phyloP scores from a whole-genome alignment of 2,797 vertebrate genomes.

The Epinephelus awoara region DNA sequence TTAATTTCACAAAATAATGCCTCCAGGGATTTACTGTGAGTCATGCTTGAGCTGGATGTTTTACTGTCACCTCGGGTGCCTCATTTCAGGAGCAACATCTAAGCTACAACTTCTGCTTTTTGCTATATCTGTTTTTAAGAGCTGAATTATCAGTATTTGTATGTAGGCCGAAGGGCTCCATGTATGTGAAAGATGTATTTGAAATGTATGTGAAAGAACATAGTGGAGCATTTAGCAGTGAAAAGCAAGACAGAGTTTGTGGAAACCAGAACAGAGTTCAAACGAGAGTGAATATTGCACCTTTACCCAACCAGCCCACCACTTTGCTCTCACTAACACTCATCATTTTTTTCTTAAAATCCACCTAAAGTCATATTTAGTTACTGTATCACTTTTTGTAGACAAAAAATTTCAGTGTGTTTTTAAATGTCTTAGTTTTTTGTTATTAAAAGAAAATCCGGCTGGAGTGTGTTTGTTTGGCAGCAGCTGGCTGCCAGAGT shows the following conservation, averaged over 20 bases:
- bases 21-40: conserved; percentile 30
- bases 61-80: conserved; percentile 24
- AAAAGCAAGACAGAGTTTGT: neutral
- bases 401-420: no score
- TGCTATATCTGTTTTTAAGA: conserved; percentile 4
- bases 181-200: neutral
- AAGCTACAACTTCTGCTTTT: conserved; percentile 1
- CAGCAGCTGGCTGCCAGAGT: no score
- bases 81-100: conserved; percentile 6
- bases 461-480: no score
- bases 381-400: no score
- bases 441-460: no score
- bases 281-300: neutral
- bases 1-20: neutral
- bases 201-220: neutral
- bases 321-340: conserved; percentile 25
- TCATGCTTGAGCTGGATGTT: conserved; percentile 37
- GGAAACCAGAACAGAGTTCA: neutral
- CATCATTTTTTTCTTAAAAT: conserved; percentile 29
- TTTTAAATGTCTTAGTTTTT: no score
- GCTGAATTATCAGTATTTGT: neutral
- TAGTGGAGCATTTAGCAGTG: neutral
- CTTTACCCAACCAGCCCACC: conserved; percentile 12
- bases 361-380: neutral
- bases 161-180: neutral